A percentile compares a stretch with the other conserved stretches of the same genome.
These are phyloP conservation scores for Tetropium fuscum DNA, from an alignment of 2,888 invertebrate species.

Conservation along the genomic window DNA sequence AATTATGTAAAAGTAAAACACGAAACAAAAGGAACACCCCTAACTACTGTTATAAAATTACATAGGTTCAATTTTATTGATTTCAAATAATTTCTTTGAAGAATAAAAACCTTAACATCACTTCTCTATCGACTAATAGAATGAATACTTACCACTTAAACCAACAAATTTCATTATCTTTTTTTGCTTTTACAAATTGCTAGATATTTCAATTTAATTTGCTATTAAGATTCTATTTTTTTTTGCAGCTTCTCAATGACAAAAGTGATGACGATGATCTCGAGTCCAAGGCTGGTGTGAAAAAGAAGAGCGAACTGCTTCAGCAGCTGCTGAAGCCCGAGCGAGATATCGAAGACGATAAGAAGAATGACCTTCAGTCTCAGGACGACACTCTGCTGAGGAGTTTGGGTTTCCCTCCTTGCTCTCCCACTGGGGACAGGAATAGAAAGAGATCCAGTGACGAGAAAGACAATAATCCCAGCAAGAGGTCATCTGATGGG, in stretches of 20 bases:
- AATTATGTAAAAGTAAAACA: too few relatives aligned
- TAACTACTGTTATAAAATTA: too few relatives aligned
- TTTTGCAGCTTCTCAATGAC: constrained; percentile 80
- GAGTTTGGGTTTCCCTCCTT: constrained; percentile 71
- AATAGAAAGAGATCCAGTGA: constrained; percentile 74
- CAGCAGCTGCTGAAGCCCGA: constrained; percentile 71
- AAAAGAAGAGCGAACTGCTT: constrained; percentile 73
- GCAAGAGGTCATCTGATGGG: constrained; percentile 66
- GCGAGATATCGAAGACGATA: constrained; percentile 66
- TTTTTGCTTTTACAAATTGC: too few relatives aligned
- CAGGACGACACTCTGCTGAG: constrained; percentile 70
- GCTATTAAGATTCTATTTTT: too few relatives aligned
- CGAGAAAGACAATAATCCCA: constrained; percentile 70
- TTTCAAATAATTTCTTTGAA: too few relatives aligned
- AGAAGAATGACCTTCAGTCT: constrained; percentile 60
- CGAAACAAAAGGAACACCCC: too few relatives aligned
- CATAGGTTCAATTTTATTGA: too few relatives aligned
- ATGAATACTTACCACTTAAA: too few relatives aligned
- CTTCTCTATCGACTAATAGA: too few relatives aligned
- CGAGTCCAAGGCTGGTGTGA: constrained; percentile 70
- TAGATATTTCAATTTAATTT: too few relatives aligned
- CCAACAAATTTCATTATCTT: too few relatives aligned
- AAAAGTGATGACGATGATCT: constrained; percentile 84
- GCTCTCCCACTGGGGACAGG: constrained; percentile 68
- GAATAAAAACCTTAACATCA: too few relatives aligned